A percentile compares a stretch with the other conserved stretches of the same genome.
These are phyloP conservation scores for Nomada fucata DNA, from an alignment of 2,888 invertebrate species.

Conservation along the genomic window DNA sequence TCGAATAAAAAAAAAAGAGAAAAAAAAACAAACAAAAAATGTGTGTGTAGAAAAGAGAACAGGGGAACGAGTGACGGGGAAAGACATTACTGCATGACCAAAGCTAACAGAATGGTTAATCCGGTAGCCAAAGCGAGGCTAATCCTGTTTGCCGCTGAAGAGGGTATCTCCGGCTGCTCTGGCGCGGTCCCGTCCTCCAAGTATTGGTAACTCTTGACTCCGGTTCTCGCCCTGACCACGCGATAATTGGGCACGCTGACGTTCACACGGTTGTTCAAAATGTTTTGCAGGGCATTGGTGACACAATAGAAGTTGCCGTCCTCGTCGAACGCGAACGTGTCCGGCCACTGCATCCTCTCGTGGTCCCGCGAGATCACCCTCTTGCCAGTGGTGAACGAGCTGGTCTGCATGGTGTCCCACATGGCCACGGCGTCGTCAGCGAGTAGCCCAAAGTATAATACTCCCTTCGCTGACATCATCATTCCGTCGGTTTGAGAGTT, in stretches of 20 bases:
- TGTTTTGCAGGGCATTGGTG: conserved; percentile 89
- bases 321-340: conserved; percentile 89
- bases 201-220: conserved; percentile 88
- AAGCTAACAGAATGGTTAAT: conserved; percentile 61
- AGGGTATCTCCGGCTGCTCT: conserved; percentile 71
- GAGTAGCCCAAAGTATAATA: conserved; percentile 89
- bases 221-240: conserved; percentile 85
- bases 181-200: conserved; percentile 76
- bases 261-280: conserved; percentile 87
- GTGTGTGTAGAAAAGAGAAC: conserved; percentile 11
- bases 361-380: conserved; percentile 88
- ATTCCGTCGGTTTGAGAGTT: conserved; percentile 90
- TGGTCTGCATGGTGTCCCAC: conserved; percentile 87
- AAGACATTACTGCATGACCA: conserved; percentile 54
- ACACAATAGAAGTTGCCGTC: conserved; percentile 88
- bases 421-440: conserved; percentile 89
- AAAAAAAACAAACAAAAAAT: no score
- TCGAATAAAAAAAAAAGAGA: not conserved
- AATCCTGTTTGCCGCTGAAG: conserved; percentile 64
- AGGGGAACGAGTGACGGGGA: not conserved
- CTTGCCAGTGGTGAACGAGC: conserved; percentile 86
- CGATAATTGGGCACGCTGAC: conserved; percentile 88
- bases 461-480: conserved; percentile 89
- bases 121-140: conserved; percentile 59
- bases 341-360: conserved; percentile 90